phyloP scores from a whole-genome alignment of 2,797 vertebrate species.

The Sebastes cheni region DNA sequence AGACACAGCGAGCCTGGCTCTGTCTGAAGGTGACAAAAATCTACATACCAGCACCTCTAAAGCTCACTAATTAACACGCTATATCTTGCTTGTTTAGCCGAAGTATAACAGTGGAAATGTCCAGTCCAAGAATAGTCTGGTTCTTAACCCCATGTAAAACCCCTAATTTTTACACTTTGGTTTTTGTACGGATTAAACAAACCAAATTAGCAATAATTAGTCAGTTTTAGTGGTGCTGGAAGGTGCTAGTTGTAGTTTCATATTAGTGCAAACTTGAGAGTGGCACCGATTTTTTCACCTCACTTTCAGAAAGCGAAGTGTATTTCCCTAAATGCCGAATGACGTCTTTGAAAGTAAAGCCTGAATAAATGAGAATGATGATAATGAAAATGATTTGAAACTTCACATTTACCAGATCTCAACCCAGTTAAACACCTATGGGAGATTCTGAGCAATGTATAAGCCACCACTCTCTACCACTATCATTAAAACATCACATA shows the following conservation, averaged over 20 bases:
- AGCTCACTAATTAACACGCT: background rate
- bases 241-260: background rate
- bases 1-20: background rate
- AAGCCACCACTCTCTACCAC: background rate
- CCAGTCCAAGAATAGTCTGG: background rate
- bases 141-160: background rate
- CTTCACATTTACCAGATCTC: background rate
- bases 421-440: background rate
- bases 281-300: background rate
- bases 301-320: background rate
- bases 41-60: background rate
- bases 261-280: background rate
- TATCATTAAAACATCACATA: background rate
- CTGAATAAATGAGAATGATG: background rate
- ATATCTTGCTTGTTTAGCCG: background rate
- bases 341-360: background rate
- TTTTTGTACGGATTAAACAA: background rate
- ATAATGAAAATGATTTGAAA: constrained; percentile 1
- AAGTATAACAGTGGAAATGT: background rate
- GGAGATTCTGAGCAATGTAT: background rate
- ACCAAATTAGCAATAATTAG: background rate
- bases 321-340: background rate
- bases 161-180: background rate
- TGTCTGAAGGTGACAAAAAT: background rate
- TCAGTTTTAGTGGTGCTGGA: background rate